Percentiles rank a stretch among this genome's conserved stretches.
Evolutionary conservation across 1,140 invertebrate genomes (phyloP).

Genomic region (Psix sp.): DNA sequence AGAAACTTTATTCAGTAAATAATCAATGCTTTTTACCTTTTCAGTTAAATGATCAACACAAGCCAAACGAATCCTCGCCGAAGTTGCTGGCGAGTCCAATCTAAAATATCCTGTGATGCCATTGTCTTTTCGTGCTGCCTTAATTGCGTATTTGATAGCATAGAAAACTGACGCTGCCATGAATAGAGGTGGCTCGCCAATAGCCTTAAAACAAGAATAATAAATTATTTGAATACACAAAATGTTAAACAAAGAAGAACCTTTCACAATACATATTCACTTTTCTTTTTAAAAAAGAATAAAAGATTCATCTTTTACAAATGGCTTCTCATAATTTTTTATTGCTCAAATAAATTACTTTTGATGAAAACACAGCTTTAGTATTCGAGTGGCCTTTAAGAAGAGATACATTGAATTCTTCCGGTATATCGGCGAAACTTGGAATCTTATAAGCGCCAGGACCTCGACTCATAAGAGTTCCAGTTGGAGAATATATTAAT

Average conservation of each 20-base stretch:
- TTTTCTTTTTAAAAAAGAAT: too few species aligned
- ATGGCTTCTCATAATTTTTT: too few species aligned
- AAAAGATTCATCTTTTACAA: too few species aligned
- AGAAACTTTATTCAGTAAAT: not conserved
- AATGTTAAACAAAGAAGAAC: too few species aligned
- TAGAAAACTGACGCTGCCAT: slow-evolving; percentile 90
- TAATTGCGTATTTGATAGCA: slow-evolving; percentile 93
- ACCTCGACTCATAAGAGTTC: slow-evolving; percentile 88
- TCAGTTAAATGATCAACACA: slow-evolving; percentile 90
- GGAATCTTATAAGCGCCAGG: slow-evolving; percentile 97
- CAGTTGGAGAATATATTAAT: slow-evolving; percentile 89
- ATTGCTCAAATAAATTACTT: slow-evolving; percentile 84
- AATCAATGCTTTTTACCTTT: slow-evolving; percentile 78
- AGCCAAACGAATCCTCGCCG: slow-evolving; percentile 92
- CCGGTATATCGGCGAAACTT: slow-evolving; percentile 91
- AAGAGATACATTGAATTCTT: slow-evolving; percentile 93
- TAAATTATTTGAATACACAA: slow-evolving; percentile 28
- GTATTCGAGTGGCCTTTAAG: slow-evolving; percentile 92
- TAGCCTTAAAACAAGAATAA: slow-evolving; percentile 80
- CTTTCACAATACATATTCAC: too few species aligned
- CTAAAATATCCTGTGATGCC: slow-evolving; percentile 81
- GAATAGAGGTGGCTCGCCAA: slow-evolving; percentile 96
- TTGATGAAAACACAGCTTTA: slow-evolving; percentile 94
- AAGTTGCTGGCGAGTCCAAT: slow-evolving; percentile 91
- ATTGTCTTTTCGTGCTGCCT: slow-evolving; percentile 84